Conservation (phyloP, 1,140 invertebrate species). For the Lasaia peninsularis region DNA sequence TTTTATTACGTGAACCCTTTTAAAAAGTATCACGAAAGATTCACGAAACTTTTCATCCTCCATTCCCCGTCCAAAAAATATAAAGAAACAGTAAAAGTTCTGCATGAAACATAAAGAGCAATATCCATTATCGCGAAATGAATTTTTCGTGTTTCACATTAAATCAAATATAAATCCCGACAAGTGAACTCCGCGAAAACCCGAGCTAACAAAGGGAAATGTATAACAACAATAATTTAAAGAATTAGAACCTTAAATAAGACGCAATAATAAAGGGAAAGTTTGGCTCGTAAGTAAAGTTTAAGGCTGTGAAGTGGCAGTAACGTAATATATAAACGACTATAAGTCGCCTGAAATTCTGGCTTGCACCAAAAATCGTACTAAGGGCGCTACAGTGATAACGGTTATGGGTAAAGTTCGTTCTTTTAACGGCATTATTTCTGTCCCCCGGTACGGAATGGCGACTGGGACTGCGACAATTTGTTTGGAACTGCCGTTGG, state of each 20-base stretch:
- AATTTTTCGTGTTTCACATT: no score
- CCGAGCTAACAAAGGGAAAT: no score
- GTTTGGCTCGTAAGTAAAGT: conserved; percentile 18
- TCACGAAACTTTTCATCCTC: no score
- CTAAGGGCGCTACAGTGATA: conserved; percentile 59
- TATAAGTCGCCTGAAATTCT: conserved; percentile 26
- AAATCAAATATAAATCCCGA: no score
- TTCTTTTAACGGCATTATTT: conserved; percentile 46
- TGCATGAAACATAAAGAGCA: no score
- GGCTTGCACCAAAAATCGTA: conserved; percentile 31
- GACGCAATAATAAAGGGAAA: conserved; percentile 18
- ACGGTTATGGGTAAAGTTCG: conserved; percentile 68
- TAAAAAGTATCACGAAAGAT: no score
- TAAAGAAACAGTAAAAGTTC: no score
- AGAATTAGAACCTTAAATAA: conserved; percentile 11
- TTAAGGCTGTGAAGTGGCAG: conserved; percentile 3
- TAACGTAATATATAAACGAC: conserved; percentile 23
- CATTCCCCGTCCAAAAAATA: no score
- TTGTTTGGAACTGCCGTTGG: conserved; percentile 51
- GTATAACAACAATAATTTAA: background rate
- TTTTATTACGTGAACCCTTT: no score
- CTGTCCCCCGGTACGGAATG: conserved; percentile 30
- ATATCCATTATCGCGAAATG: no score
- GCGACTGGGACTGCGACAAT: conserved; percentile 41
- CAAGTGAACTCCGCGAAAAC: no score